These are phyloP conservation scores for Musca vetustissima DNA, from an alignment of 1,140 invertebrate genomes.

Conservation along the genomic window DNA sequence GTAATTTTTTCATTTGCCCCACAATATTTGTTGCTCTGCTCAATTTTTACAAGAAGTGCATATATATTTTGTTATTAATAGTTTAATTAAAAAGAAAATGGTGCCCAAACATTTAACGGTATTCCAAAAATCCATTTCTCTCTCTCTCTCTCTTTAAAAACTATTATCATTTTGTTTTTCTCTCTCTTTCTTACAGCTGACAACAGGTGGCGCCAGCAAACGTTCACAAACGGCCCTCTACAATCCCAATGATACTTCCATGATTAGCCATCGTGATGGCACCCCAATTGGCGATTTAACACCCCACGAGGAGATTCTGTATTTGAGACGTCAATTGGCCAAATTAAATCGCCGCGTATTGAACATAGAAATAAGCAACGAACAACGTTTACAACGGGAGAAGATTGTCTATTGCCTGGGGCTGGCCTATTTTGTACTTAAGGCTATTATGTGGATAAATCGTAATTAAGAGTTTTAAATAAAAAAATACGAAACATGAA, in stretches of 20 bases:
- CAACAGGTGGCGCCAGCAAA: constrained; percentile 50
- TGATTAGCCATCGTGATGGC: constrained; percentile 60
- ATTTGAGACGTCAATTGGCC: constrained; percentile 78
- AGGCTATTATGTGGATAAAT: constrained; percentile 83
- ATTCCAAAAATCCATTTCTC: neutral
- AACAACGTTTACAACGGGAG: constrained; percentile 78
- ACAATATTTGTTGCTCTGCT: neutral
- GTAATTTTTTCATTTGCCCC: neutral
- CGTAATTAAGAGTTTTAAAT: constrained; percentile 58
- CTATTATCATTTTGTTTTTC: neutral
- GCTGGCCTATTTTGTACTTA: constrained; percentile 80
- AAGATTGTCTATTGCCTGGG: constrained; percentile 79
- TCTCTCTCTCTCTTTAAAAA: neutral
- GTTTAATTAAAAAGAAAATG: constrained; percentile 1
- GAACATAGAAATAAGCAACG: constrained; percentile 78
- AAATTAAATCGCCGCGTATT: constrained; percentile 83
- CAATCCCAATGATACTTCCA: constrained; percentile 43
- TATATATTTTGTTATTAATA: neutral
- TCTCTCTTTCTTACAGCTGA: constrained; percentile 33
- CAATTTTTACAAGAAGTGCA: neutral
- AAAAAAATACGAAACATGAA: neutral
- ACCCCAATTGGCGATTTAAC: constrained; percentile 69
- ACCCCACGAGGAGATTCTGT: constrained; percentile 75
- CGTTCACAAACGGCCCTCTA: constrained; percentile 38
- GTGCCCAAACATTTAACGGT: constrained; percentile 15